Evolutionary conservation across 2,797 vertebrate species (phyloP).

Genomic region (Silurus lanzhouensis): DNA sequence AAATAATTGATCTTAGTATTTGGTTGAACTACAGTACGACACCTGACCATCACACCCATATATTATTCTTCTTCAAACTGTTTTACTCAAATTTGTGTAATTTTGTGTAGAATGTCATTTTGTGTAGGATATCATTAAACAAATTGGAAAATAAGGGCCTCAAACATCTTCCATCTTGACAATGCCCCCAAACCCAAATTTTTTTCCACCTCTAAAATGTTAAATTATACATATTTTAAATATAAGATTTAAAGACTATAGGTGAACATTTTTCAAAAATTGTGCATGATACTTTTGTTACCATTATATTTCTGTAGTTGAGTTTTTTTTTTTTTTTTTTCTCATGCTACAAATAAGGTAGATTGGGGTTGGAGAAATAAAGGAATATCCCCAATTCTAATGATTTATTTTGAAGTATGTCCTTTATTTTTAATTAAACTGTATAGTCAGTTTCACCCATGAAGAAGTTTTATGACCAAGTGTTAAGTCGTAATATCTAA

Average conservation of each 20-base stretch:
- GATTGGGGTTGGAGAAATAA: not conserved
- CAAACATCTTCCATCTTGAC: no score
- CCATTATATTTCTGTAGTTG: not conserved
- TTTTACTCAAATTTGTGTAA: no score
- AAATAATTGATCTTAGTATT: not conserved
- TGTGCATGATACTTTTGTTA: not conserved
- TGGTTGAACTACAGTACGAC: not conserved
- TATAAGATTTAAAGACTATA: not conserved
- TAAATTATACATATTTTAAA: not conserved
- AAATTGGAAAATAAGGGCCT: no score
- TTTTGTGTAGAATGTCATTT: no score
- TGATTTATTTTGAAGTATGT: not conserved
- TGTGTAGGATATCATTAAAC: no score
- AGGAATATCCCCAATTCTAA: not conserved
- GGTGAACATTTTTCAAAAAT: not conserved
- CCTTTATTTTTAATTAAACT: not conserved
- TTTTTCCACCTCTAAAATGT: not conserved
- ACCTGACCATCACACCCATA: not conserved
- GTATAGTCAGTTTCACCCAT: not conserved
- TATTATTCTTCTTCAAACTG: not conserved
- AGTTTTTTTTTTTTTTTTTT: not conserved
- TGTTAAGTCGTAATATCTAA: not conserved
- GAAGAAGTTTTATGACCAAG: not conserved
- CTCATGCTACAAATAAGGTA: not conserved
- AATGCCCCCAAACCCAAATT: no score